Conservation (phyloP, 2,888 invertebrate species). For the Acanthosepion lycidas region DNA sequence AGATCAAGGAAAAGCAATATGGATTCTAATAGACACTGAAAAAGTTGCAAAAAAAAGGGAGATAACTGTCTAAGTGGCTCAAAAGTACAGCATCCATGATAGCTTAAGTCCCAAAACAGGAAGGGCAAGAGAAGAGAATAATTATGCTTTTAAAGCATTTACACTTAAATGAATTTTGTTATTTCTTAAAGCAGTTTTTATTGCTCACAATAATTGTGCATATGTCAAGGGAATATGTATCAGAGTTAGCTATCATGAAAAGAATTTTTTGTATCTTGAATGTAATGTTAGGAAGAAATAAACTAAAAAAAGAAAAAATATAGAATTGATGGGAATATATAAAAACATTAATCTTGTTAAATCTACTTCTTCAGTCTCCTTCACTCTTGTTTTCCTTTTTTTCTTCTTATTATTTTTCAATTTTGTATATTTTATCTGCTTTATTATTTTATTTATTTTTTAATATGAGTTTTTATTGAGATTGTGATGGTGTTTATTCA, state of each 20-base stretch:
- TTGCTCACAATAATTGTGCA: background rate
- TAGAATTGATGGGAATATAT: background rate
- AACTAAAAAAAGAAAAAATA: background rate
- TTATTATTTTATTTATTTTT: background rate
- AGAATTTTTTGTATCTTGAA: background rate
- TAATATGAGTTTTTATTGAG: no score
- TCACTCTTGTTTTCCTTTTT: background rate
- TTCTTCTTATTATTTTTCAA: background rate
- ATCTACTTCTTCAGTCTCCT: background rate
- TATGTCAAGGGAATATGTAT: background rate
- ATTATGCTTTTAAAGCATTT: constrained; percentile 21
- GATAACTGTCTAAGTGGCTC: background rate
- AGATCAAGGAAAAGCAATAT: no score
- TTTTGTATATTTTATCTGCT: background rate
- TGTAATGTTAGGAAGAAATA: background rate
- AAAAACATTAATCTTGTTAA: background rate
- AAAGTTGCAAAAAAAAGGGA: no score
- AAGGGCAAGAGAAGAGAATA: background rate
- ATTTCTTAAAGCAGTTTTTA: background rate
- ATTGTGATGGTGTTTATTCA: no score
- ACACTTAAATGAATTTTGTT: constrained; percentile 22
- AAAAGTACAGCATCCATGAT: background rate
- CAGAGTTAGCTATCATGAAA: background rate
- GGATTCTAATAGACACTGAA: no score
- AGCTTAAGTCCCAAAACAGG: background rate